Evolutionary conservation across 64 coral and sea anemone species (phyloP), one percentile per base, ranked within the genome.

Genomic region (Montipora capricornis): DNA sequence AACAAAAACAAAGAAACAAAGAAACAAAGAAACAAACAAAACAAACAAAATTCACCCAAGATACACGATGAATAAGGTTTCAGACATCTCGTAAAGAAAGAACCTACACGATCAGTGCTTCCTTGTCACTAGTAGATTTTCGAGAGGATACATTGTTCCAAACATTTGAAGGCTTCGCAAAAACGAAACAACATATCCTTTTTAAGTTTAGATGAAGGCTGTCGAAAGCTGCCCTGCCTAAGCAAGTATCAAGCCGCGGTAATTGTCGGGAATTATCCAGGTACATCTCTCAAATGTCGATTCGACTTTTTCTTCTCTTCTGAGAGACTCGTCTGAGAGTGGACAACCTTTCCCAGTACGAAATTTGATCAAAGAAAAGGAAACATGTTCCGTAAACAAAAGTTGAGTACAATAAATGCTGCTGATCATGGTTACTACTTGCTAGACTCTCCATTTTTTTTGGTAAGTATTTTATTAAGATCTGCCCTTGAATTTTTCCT

Each of bases 171-270:
- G 11, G 13, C 61, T 16, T 64, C 3, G 14, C 61, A 64, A 64
- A 64, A 64, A 64, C 61, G 11, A 8, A 37, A 37, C 37, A 37
- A 37, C 1, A 37, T 6, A 57, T 57, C 53, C 53, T 57, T 57
- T 6, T 8, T 57, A 8, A 57, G 6, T 57, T 11, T 62, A 52
- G 55, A 49, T 69, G 22, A 19, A 71, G 47, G 82, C 82, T 86
- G 82, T 69, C 82, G 64, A 86, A 71, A 86, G 82, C 82, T 86
- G 82, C 82, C 82, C 82, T 86, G 82, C 64, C 82, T 70, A 49
- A 86, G 82, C 17, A 70, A 49, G 8, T 78, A 19, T 78, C 3
- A 50, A 47, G 46, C 44, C 5, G 12, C 15, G 6, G 13, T 6
- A 49, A 19, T 15, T 16, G 49, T 48, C 0, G 1, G 45, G 44